A percentile compares a stretch with the other conserved stretches of the same genome.
Evolutionary conservation across 2,797 vertebrate genomes (phyloP).

Genomic region (Clarias laeviceps): DNA sequence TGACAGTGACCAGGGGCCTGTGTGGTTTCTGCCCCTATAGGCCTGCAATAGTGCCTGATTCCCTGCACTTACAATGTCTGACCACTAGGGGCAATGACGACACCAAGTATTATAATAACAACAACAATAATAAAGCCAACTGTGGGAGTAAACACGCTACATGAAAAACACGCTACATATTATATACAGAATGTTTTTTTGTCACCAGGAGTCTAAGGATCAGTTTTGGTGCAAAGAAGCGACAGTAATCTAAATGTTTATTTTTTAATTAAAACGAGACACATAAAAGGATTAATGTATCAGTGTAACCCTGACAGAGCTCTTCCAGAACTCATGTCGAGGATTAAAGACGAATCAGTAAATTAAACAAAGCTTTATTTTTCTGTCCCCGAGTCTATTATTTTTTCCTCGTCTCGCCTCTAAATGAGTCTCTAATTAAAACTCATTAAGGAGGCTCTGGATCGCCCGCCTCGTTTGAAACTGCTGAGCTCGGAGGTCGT

Average conservation of each 20-base stretch:
- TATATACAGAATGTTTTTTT: not conserved
- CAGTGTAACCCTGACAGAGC: not conserved
- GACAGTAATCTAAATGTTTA: not conserved
- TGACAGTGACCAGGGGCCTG: not conserved
- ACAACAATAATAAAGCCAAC: not conserved
- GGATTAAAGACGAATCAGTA: not conserved
- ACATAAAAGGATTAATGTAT: not conserved
- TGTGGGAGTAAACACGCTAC: no score
- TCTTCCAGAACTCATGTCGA: not conserved
- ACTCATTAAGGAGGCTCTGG: slow-evolving; percentile 37
- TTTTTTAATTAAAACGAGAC: not conserved
- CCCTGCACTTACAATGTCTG: not conserved
- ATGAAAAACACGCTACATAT: not conserved
- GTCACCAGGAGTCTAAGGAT: not conserved
- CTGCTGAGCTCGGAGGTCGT: slow-evolving; percentile 42
- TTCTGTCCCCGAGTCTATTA: not conserved
- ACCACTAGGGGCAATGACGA: not conserved
- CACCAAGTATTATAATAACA: no score
- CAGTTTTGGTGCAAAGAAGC: not conserved
- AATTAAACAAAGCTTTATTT: slow-evolving; percentile 1
- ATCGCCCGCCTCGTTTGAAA: slow-evolving; percentile 38
- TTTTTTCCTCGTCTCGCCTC: slow-evolving; percentile 4
- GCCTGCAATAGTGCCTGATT: no score
- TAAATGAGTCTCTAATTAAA: slow-evolving; percentile 51
- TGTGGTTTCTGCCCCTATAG: not conserved